These are phyloP conservation scores for Meloidogyne floridensis DNA, from an alignment of 1,140 invertebrate genomes.

Conservation along the genomic window DNA sequence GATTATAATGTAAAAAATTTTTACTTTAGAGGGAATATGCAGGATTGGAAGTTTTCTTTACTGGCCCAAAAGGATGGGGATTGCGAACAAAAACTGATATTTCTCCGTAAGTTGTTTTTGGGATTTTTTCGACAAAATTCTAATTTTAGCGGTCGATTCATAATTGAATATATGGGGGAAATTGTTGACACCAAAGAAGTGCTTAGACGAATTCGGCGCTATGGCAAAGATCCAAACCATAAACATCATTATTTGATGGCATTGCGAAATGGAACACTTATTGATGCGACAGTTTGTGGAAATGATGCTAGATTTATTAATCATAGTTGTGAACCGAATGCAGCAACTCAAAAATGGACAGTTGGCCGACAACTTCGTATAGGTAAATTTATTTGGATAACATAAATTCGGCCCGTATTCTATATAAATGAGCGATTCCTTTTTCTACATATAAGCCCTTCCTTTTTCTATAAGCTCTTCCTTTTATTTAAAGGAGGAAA, in stretches of 20 bases:
- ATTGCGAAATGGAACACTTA: slow-evolving; percentile 86
- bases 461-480: too few relatives aligned
- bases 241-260: slow-evolving; percentile 98
- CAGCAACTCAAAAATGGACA: slow-evolving; percentile 84
- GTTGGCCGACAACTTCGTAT: slow-evolving; percentile 71
- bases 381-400: slow-evolving; percentile 78
- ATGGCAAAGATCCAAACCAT: slow-evolving; percentile 76
- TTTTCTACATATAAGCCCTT: too few relatives aligned
- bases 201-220: slow-evolving; percentile 81
- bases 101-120: slow-evolving; percentile 6
- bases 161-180: slow-evolving; percentile 98
- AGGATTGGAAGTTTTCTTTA: slow-evolving; percentile 43
- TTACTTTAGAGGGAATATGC: slow-evolving; percentile 47
- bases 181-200: slow-evolving; percentile 88
- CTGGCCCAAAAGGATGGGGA: slow-evolving; percentile 51
- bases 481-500: too few relatives aligned
- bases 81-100: slow-evolving; percentile 41
- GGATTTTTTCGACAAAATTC: slow-evolving; percentile 14
- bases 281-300: slow-evolving; percentile 87
- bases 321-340: slow-evolving; percentile 96
- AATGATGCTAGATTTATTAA: slow-evolving; percentile 96
- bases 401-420: too few relatives aligned
- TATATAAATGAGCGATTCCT: too few relatives aligned
- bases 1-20: slow-evolving; percentile 15
- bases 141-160: slow-evolving; percentile 80